These are phyloP conservation scores for Ophiothrix spiculata DNA, from an alignment of 35 echinoderm and acorn worm species.

Conservation along the genomic window DNA sequence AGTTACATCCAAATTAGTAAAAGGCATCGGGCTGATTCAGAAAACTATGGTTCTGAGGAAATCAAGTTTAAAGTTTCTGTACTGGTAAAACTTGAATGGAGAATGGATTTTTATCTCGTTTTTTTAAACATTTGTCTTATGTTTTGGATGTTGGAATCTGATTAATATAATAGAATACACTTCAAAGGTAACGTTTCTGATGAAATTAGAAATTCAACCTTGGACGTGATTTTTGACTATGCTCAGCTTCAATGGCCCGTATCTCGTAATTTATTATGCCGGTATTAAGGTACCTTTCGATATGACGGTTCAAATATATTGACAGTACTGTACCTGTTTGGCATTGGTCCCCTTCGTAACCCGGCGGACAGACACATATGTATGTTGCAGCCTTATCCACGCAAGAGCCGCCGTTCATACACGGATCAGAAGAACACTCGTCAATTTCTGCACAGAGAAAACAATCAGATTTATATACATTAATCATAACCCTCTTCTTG, in stretches of 20 bases:
- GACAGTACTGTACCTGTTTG: slow-evolving; percentile 16
- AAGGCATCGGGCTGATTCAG: too few relatives aligned
- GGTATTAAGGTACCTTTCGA: too few relatives aligned
- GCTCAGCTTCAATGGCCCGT: not conserved
- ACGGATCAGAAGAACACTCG: slow-evolving; percentile 28
- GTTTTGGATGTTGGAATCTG: not conserved
- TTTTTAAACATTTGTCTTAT: too few relatives aligned
- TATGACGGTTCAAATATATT: too few relatives aligned
- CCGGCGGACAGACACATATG: slow-evolving; percentile 33
- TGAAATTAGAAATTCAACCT: not conserved
- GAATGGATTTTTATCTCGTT: too few relatives aligned
- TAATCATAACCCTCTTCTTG: not conserved
- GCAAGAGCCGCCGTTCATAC: slow-evolving; percentile 25
- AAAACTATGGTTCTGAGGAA: too few relatives aligned
- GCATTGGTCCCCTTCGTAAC: slow-evolving; percentile 27
- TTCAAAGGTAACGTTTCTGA: not conserved
- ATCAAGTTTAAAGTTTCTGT: too few relatives aligned
- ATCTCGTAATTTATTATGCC: not conserved
- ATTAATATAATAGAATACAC: not conserved
- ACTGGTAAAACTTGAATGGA: too few relatives aligned
- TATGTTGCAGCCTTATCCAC: slow-evolving; percentile 20
- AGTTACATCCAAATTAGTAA: too few relatives aligned
- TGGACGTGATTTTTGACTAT: not conserved
- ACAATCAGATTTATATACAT: too few relatives aligned
- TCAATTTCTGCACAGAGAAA: slow-evolving; percentile 5